These are phyloP conservation scores for Prinia subflava DNA, from an alignment of 2,113 vertebrate genomes.

Conservation along the genomic window DNA sequence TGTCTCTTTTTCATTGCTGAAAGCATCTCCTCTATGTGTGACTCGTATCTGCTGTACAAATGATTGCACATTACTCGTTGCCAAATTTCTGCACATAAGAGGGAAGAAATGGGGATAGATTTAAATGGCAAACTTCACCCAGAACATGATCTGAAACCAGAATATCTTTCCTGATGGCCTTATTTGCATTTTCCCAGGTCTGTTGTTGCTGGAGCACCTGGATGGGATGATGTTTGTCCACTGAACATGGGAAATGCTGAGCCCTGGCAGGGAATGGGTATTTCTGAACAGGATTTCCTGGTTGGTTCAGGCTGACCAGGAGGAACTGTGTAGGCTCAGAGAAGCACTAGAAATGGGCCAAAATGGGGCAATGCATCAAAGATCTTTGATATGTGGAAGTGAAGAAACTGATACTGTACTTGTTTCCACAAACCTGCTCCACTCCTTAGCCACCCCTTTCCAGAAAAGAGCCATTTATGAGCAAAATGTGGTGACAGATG, in stretches of 20 bases:
- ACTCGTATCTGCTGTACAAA: background rate
- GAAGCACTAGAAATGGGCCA: background rate
- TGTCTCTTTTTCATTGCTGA: background rate
- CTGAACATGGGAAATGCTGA: background rate
- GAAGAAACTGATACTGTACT: background rate
- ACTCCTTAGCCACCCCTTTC: background rate
- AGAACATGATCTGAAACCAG: background rate
- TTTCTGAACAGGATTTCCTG: background rate
- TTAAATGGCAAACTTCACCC: background rate
- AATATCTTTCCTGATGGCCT: background rate
- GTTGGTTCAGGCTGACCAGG: background rate
- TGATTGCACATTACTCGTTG: background rate
- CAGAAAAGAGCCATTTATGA: background rate
- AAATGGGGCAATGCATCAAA: background rate
- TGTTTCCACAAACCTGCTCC: background rate
- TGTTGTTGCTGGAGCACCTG: background rate
- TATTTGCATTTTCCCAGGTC: background rate
- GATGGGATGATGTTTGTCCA: background rate
- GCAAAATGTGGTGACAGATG: fast-evolving
- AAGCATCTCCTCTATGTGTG: background rate
- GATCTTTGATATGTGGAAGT: background rate
- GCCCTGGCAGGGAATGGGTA: background rate
- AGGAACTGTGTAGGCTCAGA: background rate
- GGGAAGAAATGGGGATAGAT: background rate
- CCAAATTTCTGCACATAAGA: background rate